Evolutionary conservation across 2,797 vertebrate species (phyloP).

Genomic region (Smutsia gigantea): DNA sequence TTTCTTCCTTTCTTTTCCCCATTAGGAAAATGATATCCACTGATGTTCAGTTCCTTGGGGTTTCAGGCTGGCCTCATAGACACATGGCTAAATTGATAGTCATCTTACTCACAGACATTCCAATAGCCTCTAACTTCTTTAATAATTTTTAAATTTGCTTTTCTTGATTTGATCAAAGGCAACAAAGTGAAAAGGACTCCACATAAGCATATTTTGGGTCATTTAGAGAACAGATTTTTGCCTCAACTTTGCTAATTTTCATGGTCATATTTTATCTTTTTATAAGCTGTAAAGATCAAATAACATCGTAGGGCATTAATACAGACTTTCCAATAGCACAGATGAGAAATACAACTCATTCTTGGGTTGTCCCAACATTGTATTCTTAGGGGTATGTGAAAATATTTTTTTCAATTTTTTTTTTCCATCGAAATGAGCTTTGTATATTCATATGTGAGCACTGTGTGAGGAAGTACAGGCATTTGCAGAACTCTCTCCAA

Average conservation of each 20-base stretch:
- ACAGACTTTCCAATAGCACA: neutral
- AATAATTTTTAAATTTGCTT: neutral
- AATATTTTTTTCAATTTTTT: neutral
- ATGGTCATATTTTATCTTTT: neutral
- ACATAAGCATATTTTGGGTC: neutral
- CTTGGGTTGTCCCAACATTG: neutral
- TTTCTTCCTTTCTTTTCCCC: neutral
- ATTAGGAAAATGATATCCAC: neutral
- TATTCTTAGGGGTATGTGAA: neutral
- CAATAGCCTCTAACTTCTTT: neutral
- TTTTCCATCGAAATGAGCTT: neutral
- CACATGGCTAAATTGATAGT: neutral
- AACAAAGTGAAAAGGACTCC: neutral
- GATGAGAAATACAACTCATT: neutral
- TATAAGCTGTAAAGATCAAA: neutral
- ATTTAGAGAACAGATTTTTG: neutral
- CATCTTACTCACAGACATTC: neutral
- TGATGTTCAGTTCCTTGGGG: neutral
- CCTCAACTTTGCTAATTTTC: neutral
- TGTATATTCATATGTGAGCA: neutral
- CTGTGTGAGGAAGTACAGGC: neutral
- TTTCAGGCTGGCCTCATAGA: neutral
- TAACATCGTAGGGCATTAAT: neutral
- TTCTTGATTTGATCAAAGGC: neutral
- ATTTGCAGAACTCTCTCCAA: neutral